Evolutionary conservation across 2,797 vertebrate genomes (phyloP).

Genomic region (Epinephelus malabaricus): DNA sequence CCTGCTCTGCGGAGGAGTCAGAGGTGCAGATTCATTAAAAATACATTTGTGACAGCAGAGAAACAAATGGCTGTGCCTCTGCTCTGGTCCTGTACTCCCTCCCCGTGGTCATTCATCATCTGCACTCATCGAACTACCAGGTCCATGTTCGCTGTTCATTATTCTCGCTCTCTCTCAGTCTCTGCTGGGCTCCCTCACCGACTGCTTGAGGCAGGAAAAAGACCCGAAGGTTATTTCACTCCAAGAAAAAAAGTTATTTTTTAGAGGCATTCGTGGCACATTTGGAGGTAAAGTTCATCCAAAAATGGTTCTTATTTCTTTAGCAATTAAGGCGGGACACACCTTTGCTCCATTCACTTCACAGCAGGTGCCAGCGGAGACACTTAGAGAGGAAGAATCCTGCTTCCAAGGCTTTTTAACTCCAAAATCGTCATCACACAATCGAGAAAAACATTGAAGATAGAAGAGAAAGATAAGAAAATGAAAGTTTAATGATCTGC

Average conservation of each 20-base stretch:
- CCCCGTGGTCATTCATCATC: constrained; percentile 91
- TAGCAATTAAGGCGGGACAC: constrained; percentile 17
- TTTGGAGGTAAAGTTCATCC: constrained; percentile 6
- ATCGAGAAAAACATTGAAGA: constrained; percentile 53
- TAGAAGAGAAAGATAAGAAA: constrained; percentile 33
- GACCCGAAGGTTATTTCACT: constrained; percentile 58
- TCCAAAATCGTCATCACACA: constrained; percentile 7
- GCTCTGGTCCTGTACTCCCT: constrained; percentile 89
- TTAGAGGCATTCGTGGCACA: constrained; percentile 14
- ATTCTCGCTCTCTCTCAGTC: constrained; percentile 53
- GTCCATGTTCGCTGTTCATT: constrained; percentile 71
- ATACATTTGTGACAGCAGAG: constrained; percentile 82
- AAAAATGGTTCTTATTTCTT: constrained; percentile 23
- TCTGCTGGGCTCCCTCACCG: constrained; percentile 37
- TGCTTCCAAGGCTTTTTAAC: constrained; percentile 4
- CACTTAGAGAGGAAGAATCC: not conserved
- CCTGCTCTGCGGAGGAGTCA: constrained; percentile 89
- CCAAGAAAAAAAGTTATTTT: constrained; percentile 21
- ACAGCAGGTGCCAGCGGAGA: not conserved
- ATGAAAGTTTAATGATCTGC: constrained; percentile 73
- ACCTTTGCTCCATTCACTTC: constrained; percentile 9
- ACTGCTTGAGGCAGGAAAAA: constrained; percentile 2
- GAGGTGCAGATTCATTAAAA: constrained; percentile 90
- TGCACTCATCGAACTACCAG: constrained; percentile 70
- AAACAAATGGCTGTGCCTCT: constrained; percentile 82